Evolutionary conservation across 2,888 invertebrate species (phyloP).

Genomic region (Parascotia fuliginaria): DNA sequence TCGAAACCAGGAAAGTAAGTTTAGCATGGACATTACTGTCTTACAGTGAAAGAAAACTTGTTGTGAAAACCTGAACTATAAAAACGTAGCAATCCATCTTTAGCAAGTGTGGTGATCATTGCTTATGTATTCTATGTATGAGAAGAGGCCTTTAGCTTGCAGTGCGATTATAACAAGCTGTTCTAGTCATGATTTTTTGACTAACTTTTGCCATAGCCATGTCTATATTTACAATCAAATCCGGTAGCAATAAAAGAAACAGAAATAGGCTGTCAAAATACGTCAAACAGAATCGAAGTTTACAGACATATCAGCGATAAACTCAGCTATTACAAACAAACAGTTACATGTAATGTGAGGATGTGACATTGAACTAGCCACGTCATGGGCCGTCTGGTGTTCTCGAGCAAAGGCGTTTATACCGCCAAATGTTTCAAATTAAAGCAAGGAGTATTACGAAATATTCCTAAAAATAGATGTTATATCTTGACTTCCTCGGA

Average conservation of each 20-base stretch:
- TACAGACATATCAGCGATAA: slow-evolving; percentile 34
- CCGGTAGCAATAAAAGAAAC: slow-evolving; percentile 1
- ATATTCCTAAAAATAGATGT: background rate
- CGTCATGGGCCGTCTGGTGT: slow-evolving; percentile 11
- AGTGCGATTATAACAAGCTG: no score
- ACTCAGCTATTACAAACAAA: slow-evolving; percentile 29
- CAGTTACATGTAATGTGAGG: slow-evolving; percentile 24
- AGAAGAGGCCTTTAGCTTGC: no score
- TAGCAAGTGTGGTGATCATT: no score
- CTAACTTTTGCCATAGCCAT: no score
- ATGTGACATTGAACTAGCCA: slow-evolving; percentile 31
- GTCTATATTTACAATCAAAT: background rate
- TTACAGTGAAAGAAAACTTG: no score
- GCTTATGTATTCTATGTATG: no score
- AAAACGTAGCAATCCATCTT: no score
- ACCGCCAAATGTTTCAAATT: slow-evolving; percentile 11
- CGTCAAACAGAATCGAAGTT: slow-evolving; percentile 12
- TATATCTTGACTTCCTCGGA: no score
- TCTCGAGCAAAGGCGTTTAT: slow-evolving; percentile 5
- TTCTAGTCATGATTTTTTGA: no score
- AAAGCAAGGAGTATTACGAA: background rate
- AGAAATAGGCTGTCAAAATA: slow-evolving; percentile 7
- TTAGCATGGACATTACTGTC: no score
- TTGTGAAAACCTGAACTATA: no score
- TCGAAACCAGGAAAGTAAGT: no score